Evolutionary conservation across 2,888 invertebrate genomes (phyloP), one percentile per base, ranked within the genome.

Genomic region (Fissipunctia ypsillon): DNA sequence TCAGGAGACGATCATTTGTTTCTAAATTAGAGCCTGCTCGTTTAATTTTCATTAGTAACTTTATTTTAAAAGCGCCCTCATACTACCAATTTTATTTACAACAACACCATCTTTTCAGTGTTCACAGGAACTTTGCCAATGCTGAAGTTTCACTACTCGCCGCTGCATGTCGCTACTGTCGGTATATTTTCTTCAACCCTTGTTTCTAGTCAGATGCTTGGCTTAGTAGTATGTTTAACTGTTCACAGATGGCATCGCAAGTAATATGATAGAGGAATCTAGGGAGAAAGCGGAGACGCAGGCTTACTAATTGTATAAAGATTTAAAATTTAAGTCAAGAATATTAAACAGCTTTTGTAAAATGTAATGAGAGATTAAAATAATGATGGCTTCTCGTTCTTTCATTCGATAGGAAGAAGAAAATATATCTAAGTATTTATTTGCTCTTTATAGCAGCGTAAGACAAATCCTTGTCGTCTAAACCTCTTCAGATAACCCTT

Each of bases 121-220:
- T 9, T 57, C 0, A 28, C 19, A 25, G 68, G 9, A 82, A 78
- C 60, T 35, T 48, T 35, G 38, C 1, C 28, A 45, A 28, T 50
- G 28, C 16, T 31, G 16, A 75, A 67, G 78, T 89, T 81, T 72
- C 52, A 83, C 87, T 88, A 89, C 84, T 87, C 83, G 69, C 76
- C 88, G 71, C 86, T 66, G 45, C 6, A 25, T 45, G 71, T 38
- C 75, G 84, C 78, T 69, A 60, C 60, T 61, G 68, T 57, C 16
- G 19, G 12, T n/a, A 57, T 16, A 60, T 77, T 50, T 68, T 61
- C 28, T 73, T 56, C 69, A 78, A 73, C 76, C 78, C 54, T 19
- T 22, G 16, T 28, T 48, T 38, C 10, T 35, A 68, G 76, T 35
- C 1, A 2, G 35, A 19, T 3, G 25, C 14, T 48, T 0, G n/a